Percentiles rank a stretch among this genome's conserved stretches.
These are phyloP conservation scores for Diorhabda carinulata DNA, from an alignment of 1,140 invertebrate species.

Conservation along the genomic window DNA sequence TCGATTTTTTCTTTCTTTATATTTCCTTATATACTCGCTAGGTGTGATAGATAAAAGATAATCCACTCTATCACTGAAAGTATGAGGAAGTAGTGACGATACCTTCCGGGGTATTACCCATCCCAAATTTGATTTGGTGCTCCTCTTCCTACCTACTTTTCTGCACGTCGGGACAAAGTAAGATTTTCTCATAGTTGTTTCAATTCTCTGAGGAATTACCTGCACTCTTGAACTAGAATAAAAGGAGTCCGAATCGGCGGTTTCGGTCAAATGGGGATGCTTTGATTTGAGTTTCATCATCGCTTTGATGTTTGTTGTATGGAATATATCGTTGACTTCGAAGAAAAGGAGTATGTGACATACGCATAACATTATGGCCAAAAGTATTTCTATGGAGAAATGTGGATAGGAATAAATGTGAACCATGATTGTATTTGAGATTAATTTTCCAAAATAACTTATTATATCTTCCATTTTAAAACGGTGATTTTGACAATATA, in stretches of 20 bases:
- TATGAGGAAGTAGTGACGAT: slow-evolving; percentile 22
- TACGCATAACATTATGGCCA: slow-evolving; percentile 27
- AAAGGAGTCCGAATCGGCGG: slow-evolving; percentile 16
- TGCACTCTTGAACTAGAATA: slow-evolving; percentile 24
- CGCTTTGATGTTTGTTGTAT: slow-evolving; percentile 27
- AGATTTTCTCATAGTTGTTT: slow-evolving; percentile 15
- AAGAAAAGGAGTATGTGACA: slow-evolving; percentile 27
- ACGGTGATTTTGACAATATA: slow-evolving; percentile 23
- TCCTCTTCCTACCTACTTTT: slow-evolving; percentile 12
- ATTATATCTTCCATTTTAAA: slow-evolving; percentile 31
- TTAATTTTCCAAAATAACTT: slow-evolving; percentile 24
- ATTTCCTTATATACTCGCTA: slow-evolving; percentile 30
- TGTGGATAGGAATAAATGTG: slow-evolving; percentile 28
- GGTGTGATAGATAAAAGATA: slow-evolving; percentile 30
- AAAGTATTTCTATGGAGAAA: slow-evolving; percentile 31
- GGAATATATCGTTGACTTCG: slow-evolving; percentile 29
- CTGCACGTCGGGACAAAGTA: slow-evolving; percentile 1
- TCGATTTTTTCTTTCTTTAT: slow-evolving; percentile 27
- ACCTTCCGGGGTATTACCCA: slow-evolving; percentile 23
- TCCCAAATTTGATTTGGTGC: slow-evolving; percentile 20
- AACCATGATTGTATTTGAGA: slow-evolving; percentile 27
- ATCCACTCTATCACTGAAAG: slow-evolving; percentile 29
- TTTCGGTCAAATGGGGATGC: slow-evolving; percentile 16
- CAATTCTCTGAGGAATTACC: slow-evolving; percentile 26
- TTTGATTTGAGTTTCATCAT: slow-evolving; percentile 21